Evolutionary conservation across 2,797 vertebrate genomes (phyloP).

Genomic region (Hoplostethus mediterraneus): DNA sequence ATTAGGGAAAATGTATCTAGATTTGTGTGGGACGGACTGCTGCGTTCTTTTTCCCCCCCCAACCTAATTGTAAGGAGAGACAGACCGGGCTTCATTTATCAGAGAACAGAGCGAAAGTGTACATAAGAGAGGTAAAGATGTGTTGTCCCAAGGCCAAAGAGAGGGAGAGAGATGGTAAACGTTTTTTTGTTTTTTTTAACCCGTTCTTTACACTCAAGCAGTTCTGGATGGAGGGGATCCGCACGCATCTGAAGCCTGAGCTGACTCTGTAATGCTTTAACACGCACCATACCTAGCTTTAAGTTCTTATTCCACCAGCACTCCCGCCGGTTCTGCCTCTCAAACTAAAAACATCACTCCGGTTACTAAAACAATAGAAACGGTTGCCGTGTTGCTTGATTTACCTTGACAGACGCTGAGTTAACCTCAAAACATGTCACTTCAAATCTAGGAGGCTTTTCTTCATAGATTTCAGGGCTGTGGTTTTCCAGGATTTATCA

Average conservation of each 20-base stretch:
- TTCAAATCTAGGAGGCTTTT: background rate
- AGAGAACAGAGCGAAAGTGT: background rate
- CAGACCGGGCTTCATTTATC: too few relatives aligned
- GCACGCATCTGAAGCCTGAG: constrained; percentile 13
- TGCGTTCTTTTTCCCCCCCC: too few relatives aligned
- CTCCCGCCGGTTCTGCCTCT: constrained; percentile 11
- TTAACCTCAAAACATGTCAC: too few relatives aligned
- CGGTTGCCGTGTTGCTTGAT: too few relatives aligned
- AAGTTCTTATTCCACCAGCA: background rate
- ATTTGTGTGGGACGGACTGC: too few relatives aligned
- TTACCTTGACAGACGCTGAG: too few relatives aligned
- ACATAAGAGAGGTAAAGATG: background rate
- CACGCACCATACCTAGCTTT: constrained; percentile 10
- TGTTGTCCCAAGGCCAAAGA: constrained; percentile 30
- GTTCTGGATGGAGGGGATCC: constrained; percentile 23
- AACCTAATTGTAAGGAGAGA: too few relatives aligned
- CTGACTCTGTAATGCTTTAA: too few relatives aligned
- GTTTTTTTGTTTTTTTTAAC: background rate
- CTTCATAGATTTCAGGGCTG: background rate
- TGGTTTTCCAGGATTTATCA: background rate
- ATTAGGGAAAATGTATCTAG: background rate
- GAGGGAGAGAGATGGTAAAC: background rate
- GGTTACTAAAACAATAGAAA: background rate
- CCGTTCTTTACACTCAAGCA: constrained; percentile 32
- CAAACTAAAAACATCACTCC: too few relatives aligned